A percentile compares a stretch with the other conserved stretches of the same genome.
Conservation (phyloP, 2,797 vertebrate genomes). For the Macropodus opercularis region DNA sequence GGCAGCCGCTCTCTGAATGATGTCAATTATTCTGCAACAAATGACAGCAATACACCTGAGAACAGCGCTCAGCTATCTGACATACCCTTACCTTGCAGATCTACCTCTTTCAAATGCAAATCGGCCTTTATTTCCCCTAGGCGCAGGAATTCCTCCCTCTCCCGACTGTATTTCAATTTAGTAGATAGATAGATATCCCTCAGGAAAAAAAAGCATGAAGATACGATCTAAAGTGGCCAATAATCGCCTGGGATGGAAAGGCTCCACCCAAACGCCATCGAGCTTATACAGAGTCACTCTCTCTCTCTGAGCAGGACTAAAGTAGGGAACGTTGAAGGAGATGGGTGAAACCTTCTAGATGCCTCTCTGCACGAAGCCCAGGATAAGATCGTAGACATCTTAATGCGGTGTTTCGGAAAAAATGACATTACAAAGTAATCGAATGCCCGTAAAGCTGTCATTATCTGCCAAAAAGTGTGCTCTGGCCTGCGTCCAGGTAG, state of each 20-base stretch:
- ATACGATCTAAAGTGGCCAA: slow-evolving; percentile 31
- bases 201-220: slow-evolving; percentile 27
- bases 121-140: slow-evolving; percentile 46
- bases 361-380: slow-evolving; percentile 1
- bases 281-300: slow-evolving; percentile 11
- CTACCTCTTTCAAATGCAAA: slow-evolving; percentile 67
- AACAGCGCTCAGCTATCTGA: slow-evolving; percentile 39
- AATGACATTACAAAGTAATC: slow-evolving; percentile 33
- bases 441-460: slow-evolving; percentile 21
- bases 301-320: not conserved
- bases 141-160: slow-evolving; percentile 37
- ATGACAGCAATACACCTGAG: slow-evolving; percentile 64
- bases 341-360: slow-evolving; percentile 11
- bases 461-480: slow-evolving; percentile 13
- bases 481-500: slow-evolving; percentile 22
- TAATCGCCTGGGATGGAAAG: slow-evolving; percentile 15
- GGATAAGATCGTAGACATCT: slow-evolving; percentile 31
- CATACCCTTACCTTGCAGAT: slow-evolving; percentile 63
- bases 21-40: slow-evolving; percentile 67
- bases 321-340: not conserved
- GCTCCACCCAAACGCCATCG: slow-evolving; percentile 13
- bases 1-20: slow-evolving; percentile 45
- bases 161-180: slow-evolving; percentile 37
- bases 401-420: slow-evolving; percentile 22
- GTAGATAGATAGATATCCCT: slow-evolving; percentile 31